These are phyloP conservation scores for Zonotrichia albicollis DNA, from an alignment of 2,797 vertebrate genomes.

Conservation along the genomic window DNA sequence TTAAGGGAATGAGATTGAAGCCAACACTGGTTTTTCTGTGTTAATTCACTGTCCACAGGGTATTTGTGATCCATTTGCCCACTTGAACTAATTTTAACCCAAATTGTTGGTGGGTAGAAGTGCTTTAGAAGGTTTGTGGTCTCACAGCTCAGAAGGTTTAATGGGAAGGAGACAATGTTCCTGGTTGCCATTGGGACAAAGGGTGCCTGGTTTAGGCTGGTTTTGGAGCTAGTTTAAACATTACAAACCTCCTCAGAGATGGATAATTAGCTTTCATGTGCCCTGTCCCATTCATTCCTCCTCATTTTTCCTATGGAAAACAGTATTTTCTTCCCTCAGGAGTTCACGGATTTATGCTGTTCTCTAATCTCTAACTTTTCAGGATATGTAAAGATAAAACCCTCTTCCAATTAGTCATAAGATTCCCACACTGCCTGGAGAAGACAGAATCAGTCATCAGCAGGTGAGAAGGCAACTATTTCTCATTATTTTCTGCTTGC, in stretches of 20 bases:
- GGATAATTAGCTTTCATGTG: neutral
- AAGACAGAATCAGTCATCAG: neutral
- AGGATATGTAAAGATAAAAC: conserved; percentile 51
- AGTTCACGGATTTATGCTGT: neutral
- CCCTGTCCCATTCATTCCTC: neutral
- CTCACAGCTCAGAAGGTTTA: fast-evolving
- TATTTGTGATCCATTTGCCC: neutral
- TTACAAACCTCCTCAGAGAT: neutral
- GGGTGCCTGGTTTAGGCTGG: neutral
- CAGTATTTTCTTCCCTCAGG: neutral
- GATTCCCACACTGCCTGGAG: conserved; percentile 46
- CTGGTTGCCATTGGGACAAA: neutral
- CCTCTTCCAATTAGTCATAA: conserved; percentile 44
- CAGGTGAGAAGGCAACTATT: conserved; percentile 51
- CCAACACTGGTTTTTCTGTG: neutral
- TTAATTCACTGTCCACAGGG: neutral
- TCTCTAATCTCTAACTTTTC: neutral
- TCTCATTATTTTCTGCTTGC: neutral
- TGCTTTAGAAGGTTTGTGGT: neutral
- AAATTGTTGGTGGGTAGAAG: neutral
- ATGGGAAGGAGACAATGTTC: neutral
- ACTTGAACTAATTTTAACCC: neutral
- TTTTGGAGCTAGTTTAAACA: neutral
- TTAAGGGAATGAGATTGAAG: neutral
- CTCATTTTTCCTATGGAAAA: neutral